Percentiles rank a stretch among this genome's conserved stretches.
Evolutionary conservation across 2,888 invertebrate genomes (phyloP).

Genomic region (Nineta flava): DNA sequence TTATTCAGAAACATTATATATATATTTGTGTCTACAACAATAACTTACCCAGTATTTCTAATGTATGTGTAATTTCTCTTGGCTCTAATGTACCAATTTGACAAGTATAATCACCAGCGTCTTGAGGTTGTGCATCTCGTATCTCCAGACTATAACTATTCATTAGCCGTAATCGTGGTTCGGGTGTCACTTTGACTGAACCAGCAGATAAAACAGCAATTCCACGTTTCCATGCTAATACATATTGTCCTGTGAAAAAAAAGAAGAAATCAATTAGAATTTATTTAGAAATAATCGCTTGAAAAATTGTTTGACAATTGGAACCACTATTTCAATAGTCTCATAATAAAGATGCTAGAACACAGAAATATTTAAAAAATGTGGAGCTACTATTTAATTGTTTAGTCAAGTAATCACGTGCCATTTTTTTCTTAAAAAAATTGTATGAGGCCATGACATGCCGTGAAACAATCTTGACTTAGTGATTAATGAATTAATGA

Average conservation of each 20-base stretch:
- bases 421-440: too few relatives aligned
- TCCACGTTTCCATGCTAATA: constrained; percentile 48
- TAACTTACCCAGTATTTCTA: constrained; percentile 47
- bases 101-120: constrained; percentile 51
- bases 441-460: too few relatives aligned
- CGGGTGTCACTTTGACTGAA: constrained; percentile 44
- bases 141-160: constrained; percentile 49
- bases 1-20: background rate
- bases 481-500: too few relatives aligned
- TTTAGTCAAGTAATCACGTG: too few relatives aligned
- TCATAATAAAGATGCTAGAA: too few relatives aligned
- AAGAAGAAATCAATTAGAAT: too few relatives aligned
- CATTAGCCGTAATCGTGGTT: constrained; percentile 42
- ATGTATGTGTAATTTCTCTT: constrained; percentile 46
- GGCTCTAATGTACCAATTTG: constrained; percentile 49
- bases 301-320: too few relatives aligned
- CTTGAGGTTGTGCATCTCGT: constrained; percentile 42
- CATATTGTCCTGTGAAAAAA: constrained; percentile 34
- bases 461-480: too few relatives aligned
- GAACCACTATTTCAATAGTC: too few relatives aligned
- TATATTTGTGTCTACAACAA: background rate
- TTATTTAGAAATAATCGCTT: too few relatives aligned
- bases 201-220: constrained; percentile 49
- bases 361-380: too few relatives aligned
- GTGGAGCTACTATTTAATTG: too few relatives aligned